Conservation (phyloP, 1,140 invertebrate species). For the Liolophura sinensis region DNA sequence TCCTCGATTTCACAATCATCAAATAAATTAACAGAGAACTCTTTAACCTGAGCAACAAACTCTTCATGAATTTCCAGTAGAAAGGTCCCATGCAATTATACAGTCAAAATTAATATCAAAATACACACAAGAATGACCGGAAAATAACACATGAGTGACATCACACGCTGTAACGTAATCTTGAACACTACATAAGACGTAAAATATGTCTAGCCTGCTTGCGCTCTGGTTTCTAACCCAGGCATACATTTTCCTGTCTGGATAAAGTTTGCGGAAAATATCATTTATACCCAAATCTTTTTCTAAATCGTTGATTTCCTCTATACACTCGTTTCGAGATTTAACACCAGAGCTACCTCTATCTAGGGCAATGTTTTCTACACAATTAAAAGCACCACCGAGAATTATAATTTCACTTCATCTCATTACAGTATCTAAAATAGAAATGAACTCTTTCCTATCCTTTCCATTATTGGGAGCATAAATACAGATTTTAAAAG, state of each 20-base stretch:
- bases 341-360: no score
- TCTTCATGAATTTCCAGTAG: conserved; percentile 4
- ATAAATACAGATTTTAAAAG: conserved; percentile 4
- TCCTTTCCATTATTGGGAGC: neutral
- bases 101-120: no score
- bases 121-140: neutral
- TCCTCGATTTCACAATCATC: neutral
- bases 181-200: neutral
- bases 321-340: no score
- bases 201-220: no score
- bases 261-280: no score
- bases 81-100: neutral
- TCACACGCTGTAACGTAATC: neutral
- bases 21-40: neutral
- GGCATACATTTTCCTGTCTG: no score
- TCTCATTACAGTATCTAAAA: neutral
- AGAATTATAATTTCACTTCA: neutral
- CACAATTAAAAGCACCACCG: neutral
- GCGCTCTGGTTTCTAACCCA: no score
- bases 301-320: no score
- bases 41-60: neutral
- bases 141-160: neutral
- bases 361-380: no score
- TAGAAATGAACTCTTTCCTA: neutral
- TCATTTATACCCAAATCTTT: neutral